Conservation (phyloP, 2,797 vertebrate genomes). For the Tarsius wallacei region DNA sequence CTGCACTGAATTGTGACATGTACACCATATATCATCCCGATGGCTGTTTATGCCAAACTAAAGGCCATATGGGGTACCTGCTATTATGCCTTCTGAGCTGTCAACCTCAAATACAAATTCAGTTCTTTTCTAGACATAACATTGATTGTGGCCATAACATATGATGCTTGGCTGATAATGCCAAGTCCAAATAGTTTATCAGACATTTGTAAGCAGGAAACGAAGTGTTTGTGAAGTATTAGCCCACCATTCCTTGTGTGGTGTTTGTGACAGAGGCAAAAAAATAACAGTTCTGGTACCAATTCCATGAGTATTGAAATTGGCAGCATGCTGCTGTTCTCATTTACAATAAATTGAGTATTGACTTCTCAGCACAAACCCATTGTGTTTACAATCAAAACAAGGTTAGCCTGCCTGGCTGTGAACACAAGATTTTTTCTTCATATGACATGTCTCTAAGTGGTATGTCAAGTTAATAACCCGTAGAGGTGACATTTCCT, state of each 20-base stretch:
- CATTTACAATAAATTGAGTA: constrained; percentile 77
- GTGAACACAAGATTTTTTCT: constrained; percentile 75
- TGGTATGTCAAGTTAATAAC: constrained; percentile 81
- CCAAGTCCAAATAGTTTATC: constrained; percentile 85
- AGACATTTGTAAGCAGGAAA: constrained; percentile 84
- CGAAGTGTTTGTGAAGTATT: constrained; percentile 67
- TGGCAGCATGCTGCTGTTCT: constrained; percentile 59
- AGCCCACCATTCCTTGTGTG: constrained; percentile 63
- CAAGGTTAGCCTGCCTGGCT: constrained; percentile 66
- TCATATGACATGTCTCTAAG: constrained; percentile 71
- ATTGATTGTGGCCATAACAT: constrained; percentile 83
- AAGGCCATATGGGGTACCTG: constrained; percentile 69
- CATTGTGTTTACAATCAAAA: constrained; percentile 78
- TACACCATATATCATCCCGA: constrained; percentile 46
- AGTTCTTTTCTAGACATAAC: constrained; percentile 83
- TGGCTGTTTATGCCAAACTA: constrained; percentile 69
- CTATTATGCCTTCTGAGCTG: constrained; percentile 54
- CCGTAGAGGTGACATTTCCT: constrained; percentile 78
- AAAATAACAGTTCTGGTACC: constrained; percentile 67
- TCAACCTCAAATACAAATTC: constrained; percentile 65
- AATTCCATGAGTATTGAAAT: constrained; percentile 73
- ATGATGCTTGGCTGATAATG: constrained; percentile 76
- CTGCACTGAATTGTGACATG: background rate
- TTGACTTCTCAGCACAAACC: constrained; percentile 78
- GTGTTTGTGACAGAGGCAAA: constrained; percentile 73